Conservation (phyloP, 2,888 invertebrate species). For the Aquatica leii region DNA sequence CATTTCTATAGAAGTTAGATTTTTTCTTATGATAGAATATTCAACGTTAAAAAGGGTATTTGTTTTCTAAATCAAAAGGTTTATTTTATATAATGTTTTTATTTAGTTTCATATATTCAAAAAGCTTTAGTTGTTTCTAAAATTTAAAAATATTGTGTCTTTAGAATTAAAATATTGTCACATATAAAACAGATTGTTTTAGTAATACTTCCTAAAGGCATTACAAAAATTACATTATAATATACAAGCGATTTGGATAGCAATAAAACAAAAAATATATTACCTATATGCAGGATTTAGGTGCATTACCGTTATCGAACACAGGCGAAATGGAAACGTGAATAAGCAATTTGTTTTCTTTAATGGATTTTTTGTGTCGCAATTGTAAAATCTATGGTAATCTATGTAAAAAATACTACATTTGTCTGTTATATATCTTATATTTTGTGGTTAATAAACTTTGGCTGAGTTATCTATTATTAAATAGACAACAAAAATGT, state of each 20-base stretch:
- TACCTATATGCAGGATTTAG: conserved; percentile 29
- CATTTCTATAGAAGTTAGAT: conserved; percentile 24
- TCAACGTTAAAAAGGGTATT: neutral
- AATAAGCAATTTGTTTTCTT: conserved; percentile 49
- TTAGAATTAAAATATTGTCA: conserved; percentile 5
- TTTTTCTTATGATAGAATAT: conserved; percentile 23
- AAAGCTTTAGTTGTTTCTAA: too few species aligned
- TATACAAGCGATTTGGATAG: conserved; percentile 22
- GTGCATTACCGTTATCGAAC: conserved; percentile 35
- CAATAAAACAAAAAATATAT: conserved; percentile 35
- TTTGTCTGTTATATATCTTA: conserved; percentile 16
- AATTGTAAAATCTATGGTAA: conserved; percentile 50
- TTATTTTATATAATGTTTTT: neutral
- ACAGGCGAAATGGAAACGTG: conserved; percentile 43
- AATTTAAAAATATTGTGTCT: too few species aligned
- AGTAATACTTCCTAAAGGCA: conserved; percentile 14
- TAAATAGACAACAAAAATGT: conserved; percentile 21
- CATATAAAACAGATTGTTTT: conserved; percentile 16
- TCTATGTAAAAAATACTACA: conserved; percentile 36
- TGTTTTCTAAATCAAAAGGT: neutral
- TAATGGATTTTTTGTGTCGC: conserved; percentile 51
- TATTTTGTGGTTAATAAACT: neutral
- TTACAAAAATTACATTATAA: conserved; percentile 32
- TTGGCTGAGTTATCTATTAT: conserved; percentile 23
- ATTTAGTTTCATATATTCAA: neutral